Evolutionary conservation across 2,113 vertebrate genomes (phyloP).

Genomic region (Ctenodactylus gundi): DNA sequence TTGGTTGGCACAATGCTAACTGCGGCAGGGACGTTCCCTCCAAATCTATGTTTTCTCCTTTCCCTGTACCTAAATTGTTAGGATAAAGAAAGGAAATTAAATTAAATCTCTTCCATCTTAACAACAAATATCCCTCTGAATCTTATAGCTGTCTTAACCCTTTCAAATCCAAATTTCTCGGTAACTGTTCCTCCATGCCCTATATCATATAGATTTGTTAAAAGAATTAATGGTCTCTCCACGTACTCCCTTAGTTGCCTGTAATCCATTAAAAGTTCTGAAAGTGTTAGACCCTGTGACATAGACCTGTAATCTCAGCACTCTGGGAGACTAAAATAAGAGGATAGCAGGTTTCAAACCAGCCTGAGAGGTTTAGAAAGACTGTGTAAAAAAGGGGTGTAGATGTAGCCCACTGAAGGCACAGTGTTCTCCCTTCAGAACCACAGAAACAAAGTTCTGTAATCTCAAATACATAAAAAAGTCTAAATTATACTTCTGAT

Average conservation of each 20-base stretch:
- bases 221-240: not conserved
- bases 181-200: not conserved
- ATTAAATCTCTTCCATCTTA: not conserved
- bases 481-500: not conserved
- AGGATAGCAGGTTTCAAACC: no score
- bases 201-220: not conserved
- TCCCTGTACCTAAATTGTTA: not conserved
- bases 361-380: no score
- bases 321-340: no score
- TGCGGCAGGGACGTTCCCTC: not conserved
- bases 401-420: no score
- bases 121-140: not conserved
- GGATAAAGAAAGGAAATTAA: not conserved
- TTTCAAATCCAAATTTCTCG: not conserved
- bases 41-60: not conserved
- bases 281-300: no score
- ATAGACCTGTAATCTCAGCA: no score
- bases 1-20: not conserved
- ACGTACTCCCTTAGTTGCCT: not conserved
- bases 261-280: not conserved
- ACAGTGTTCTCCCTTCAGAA: no score
- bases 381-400: no score
- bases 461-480: not conserved
- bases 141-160: not conserved
- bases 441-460: conserved; percentile 2